Conservation (phyloP, 2,888 invertebrate genomes). For the Noctua pronuba region DNA sequence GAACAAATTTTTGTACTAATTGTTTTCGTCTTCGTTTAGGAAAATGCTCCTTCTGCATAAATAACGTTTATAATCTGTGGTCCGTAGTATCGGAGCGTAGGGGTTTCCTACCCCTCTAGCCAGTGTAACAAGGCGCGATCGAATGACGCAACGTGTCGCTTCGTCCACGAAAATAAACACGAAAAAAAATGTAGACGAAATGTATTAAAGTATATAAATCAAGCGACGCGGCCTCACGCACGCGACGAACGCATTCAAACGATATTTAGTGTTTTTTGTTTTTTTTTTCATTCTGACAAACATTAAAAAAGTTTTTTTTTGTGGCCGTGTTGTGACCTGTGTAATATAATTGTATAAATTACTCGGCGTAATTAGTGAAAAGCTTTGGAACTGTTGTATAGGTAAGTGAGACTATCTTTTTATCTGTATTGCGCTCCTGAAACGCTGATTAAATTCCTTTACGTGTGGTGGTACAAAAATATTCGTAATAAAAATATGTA, state of each 20-base stretch:
- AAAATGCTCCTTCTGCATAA: constrained; percentile 52
- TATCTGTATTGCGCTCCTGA: constrained; percentile 5
- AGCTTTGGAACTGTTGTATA: constrained; percentile 67
- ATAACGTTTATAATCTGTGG: constrained; percentile 74
- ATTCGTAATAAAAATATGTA: constrained; percentile 11
- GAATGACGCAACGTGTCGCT: constrained; percentile 67
- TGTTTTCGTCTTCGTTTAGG: not conserved
- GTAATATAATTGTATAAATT: constrained; percentile 62
- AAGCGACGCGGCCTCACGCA: constrained; percentile 53
- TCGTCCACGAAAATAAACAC: constrained; percentile 76
- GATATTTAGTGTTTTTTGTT: constrained; percentile 42
- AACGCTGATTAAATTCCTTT: constrained; percentile 32
- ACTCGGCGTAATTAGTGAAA: constrained; percentile 61
- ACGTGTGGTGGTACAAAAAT: constrained; percentile 2
- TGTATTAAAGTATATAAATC: constrained; percentile 58
- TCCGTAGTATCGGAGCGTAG: constrained; percentile 84
- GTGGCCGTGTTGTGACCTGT: constrained; percentile 74
- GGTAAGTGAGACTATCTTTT: constrained; percentile 68
- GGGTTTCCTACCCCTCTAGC: constrained; percentile 82
- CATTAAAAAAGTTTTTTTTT: constrained; percentile 52
- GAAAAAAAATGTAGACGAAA: constrained; percentile 80
- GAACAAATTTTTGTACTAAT: no score
- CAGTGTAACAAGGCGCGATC: constrained; percentile 79
- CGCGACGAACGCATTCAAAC: constrained; percentile 43
- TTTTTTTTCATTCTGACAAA: constrained; percentile 42